Evolutionary conservation across 2,113 vertebrate species (phyloP), one percentile per base, ranked within the genome.

Genomic region (Neolamprologus hecqui): DNA sequence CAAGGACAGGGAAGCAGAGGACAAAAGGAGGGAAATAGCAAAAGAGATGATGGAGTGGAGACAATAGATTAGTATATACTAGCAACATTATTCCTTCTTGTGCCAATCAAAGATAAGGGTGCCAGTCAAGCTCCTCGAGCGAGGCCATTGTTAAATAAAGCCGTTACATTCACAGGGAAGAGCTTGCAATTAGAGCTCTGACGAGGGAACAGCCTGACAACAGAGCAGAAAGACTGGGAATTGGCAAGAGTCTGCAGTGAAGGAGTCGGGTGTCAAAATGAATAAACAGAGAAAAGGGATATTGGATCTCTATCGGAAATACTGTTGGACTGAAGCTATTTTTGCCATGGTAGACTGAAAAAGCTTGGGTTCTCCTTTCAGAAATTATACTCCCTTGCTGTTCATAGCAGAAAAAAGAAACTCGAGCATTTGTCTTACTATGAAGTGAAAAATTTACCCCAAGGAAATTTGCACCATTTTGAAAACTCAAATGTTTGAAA

Each of bases 81-180:
- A 88, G 28, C 63, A 77, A 70, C 14, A 47, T 47, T 58, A 68
- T 75, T 91, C 86, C 84, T 80, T 84, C 81, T 51, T 37, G 35
- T 88, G 90, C 80, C 90, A 92, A 91, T 94, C 88, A 92, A 87
- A 91, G 93, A 95, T 94, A 93, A 93, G 83, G 57, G 87, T 90
- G 90, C 77, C 91, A 88, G 79, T 92, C 89, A 89, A 80, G 49
- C 86, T 65, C 81, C 33, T 84, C 23, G 42, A 19, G 82, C 15
- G 7, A 79, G 75, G 68, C 77, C 53, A 70, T 47, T 84, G 81
- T 85, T 84, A 73, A 40, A 83, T 73, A 73, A 92, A 93, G 51
- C 81, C 3, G 6, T 84, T 84, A 60, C n/a, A 89, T 89, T 89
- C 51, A 9, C 81, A 80, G 54, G 84, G n/a, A 87, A 86, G 83